Evolutionary conservation across 2,797 vertebrate species (phyloP), one percentile per base, ranked within the genome.

Genomic region (Poeciliopsis turneri): DNA sequence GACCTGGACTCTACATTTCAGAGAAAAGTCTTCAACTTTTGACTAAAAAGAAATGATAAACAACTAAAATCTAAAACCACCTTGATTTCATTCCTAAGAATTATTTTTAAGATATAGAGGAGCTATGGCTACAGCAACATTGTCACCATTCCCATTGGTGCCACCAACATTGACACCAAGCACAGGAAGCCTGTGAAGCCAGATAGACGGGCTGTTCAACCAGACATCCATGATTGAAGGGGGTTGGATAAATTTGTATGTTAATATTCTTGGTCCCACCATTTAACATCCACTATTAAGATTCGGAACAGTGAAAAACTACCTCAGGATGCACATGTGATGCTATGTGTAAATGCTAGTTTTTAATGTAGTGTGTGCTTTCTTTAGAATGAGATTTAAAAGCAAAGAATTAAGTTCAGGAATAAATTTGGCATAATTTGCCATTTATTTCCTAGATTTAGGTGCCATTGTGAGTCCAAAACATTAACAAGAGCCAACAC

Each of bases 251-350:
- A 43, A 1, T 30, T 71, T 75, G 41, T 16, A 49, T 15, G 28
- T 75, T 69, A 69, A 82, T 72, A 43, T 71, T 77, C 57, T 39
- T 39, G 69, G 12, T 28, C 66, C 57, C 46, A 30, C 45, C 74
- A 91, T 92, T 87, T 86, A 79, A 90, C 90, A 95, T 96, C 95
- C 96, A 96, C 95, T 94, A 91, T 92, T 88, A 83, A 93, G 84
- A 87, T 87, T 85, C 86, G 25, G 83, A 88, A 90, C 88, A 80
- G 91, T 90, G 87, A 86, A 94, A 90, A 96, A 95, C 96, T 97
- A 97, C 96, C 96, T 97, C 96, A 96, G 86, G 84, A 86, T 89
- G 88, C 92, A 88, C 84, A 87, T 90, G 88, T 86, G 80, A 87
- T 90, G 78, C 76, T 84, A 76, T 89, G 90, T 92, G 83, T 80